A percentile compares a stretch with the other conserved stretches of the same genome.
phyloP scores from a whole-genome alignment of 1,140 invertebrate species.

The Eurosta solidaginis region DNA sequence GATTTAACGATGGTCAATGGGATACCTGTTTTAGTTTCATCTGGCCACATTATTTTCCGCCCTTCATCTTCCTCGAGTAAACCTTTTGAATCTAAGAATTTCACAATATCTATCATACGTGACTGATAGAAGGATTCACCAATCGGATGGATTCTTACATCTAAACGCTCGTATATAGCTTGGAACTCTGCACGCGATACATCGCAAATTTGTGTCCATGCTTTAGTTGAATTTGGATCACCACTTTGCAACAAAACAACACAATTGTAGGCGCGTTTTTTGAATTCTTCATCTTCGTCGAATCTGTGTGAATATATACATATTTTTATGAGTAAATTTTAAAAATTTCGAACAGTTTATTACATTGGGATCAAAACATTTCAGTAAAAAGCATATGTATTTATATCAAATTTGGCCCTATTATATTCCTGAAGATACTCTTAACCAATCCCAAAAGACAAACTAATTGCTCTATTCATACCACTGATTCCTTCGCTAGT shows the following conservation, averaged over 20 bases:
- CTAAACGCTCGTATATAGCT: constrained; percentile 79
- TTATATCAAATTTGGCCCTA: not conserved
- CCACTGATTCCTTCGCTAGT: too few relatives aligned
- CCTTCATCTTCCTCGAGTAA: constrained; percentile 89
- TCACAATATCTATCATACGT: constrained; percentile 86
- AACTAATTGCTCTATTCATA: too few relatives aligned
- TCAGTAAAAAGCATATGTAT: not conserved
- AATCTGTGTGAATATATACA: too few relatives aligned
- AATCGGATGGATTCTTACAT: constrained; percentile 77
- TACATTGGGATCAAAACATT: not conserved
- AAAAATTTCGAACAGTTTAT: not conserved
- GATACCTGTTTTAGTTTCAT: constrained; percentile 65
- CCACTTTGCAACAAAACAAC: constrained; percentile 92
- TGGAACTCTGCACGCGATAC: constrained; percentile 92
- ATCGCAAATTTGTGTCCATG: constrained; percentile 96
- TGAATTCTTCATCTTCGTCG: constrained; percentile 92
- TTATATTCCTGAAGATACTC: too few relatives aligned
- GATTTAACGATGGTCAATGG: constrained; percentile 96
- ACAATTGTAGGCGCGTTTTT: constrained; percentile 92
- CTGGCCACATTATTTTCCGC: constrained; percentile 88
- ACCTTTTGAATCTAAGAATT: constrained; percentile 75
- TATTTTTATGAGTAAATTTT: too few relatives aligned
- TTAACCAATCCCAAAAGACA: too few relatives aligned
- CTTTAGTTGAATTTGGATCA: constrained; percentile 83
- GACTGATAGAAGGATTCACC: constrained; percentile 99